phyloP scores from a whole-genome alignment of 2,888 invertebrate species.

The Dryobota labecula region DNA sequence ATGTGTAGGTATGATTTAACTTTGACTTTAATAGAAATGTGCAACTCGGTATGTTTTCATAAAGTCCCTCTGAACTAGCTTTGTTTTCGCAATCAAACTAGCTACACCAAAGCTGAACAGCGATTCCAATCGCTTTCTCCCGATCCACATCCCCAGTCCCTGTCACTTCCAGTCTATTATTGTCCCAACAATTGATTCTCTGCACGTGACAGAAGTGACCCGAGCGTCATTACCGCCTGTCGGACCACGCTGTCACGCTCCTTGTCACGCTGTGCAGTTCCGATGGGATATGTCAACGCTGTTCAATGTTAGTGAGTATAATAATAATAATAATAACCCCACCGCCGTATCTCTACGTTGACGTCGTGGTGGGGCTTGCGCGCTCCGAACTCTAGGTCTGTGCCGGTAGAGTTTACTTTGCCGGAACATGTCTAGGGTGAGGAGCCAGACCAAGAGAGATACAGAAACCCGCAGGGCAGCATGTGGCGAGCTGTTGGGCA shows the following conservation, averaged over 20 bases:
- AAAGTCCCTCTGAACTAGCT: not conserved
- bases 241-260: constrained; percentile 34
- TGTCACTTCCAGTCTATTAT: constrained; percentile 30
- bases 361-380: no score
- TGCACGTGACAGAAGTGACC: constrained; percentile 54
- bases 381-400: no score
- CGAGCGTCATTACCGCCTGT: constrained; percentile 60
- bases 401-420: no score
- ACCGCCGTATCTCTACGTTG: no score
- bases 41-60: not conserved
- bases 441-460: no score
- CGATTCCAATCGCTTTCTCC: constrained; percentile 23
- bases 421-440: no score
- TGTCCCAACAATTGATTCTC: constrained; percentile 56
- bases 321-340: no score
- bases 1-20: no score
- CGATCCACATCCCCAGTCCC: constrained; percentile 8
- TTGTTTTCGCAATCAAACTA: not conserved
- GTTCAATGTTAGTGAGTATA: not conserved
- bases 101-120: not conserved
- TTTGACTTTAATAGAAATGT: no score
- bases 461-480: no score
- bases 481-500: no score
- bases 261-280: constrained; percentile 30
- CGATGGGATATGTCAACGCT: constrained; percentile 8